Percentiles rank a stretch among this genome's conserved stretches.
Evolutionary conservation across 1,140 invertebrate genomes (phyloP).

Genomic region (Tenebrio molitor): DNA sequence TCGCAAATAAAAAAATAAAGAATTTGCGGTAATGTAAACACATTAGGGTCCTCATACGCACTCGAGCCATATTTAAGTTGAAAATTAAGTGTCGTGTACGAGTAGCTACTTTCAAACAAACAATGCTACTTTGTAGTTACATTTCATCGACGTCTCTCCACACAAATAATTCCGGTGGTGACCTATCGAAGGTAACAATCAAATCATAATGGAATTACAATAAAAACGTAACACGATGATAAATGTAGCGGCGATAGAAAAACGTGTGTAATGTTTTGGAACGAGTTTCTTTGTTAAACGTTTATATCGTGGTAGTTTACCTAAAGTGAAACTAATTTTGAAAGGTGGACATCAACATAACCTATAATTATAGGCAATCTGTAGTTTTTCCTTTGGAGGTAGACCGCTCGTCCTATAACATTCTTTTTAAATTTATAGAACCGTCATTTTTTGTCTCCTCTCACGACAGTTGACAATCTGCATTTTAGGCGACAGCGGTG

Average conservation of each 20-base stretch:
- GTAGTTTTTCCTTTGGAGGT: constrained; percentile 41
- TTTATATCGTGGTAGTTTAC: constrained; percentile 46
- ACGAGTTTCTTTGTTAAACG: constrained; percentile 43
- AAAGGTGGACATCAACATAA: constrained; percentile 46
- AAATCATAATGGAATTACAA: constrained; percentile 18
- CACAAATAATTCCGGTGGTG: constrained; percentile 10
- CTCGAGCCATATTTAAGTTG: constrained; percentile 11
- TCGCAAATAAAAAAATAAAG: constrained; percentile 7
- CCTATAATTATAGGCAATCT: constrained; percentile 48
- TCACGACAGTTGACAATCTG: constrained; percentile 46
- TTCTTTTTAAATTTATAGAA: constrained; percentile 48
- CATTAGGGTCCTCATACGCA: constrained; percentile 13
- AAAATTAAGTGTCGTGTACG: constrained; percentile 22
- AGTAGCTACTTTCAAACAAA: not conserved
- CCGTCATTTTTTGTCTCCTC: constrained; percentile 45
- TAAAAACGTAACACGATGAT: constrained; percentile 6
- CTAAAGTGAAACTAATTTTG: constrained; percentile 49
- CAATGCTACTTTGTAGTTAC: constrained; percentile 25
- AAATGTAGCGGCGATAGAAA: constrained; percentile 33
- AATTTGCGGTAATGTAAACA: constrained; percentile 14
- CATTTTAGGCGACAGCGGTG: constrained; percentile 46
- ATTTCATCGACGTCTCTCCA: constrained; percentile 5
- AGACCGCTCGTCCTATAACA: constrained; percentile 46
- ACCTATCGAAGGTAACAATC: constrained; percentile 11
- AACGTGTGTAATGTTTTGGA: constrained; percentile 45